Evolutionary conservation across 2,113 vertebrate genomes (phyloP), one percentile per base, ranked within the genome.

Genomic region (Chelonoidis abingdonii): DNA sequence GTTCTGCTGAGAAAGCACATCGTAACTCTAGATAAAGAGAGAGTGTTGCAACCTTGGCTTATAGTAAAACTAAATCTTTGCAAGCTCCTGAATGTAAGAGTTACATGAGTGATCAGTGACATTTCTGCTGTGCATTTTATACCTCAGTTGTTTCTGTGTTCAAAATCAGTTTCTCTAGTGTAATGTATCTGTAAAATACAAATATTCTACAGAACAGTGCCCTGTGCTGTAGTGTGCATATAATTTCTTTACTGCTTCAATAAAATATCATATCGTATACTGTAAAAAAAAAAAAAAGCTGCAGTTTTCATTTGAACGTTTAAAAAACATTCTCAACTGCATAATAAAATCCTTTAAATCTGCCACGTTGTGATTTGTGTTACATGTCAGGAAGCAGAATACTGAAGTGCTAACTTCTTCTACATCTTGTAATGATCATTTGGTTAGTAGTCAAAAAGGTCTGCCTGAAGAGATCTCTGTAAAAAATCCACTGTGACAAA

Each of bases 51-150:
- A 94, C 84, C n/a, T 84, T 91, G 54, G 50, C 65, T 93, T 35
- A 86, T 21, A 92, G 62, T 91, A 57, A 95, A 95, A 88, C 72
- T 82, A 80, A 94, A 79, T 95, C 93, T 96, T 94, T 89, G 41
- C 50, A 57, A 88, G n/a, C 35, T 91, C 80, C 90, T 92, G 94
- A 89, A 83, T 89, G 44, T 81, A 82, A 89, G 14, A 89, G 19
- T 89, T 91, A 16, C 90, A 96, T 84, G 94, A 93, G 89, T 92
- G 93, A 95, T 95, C 94, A 92, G 83, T 94, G 90, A 96, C 86
- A 96, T 96, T 97, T 97, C 92, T 94, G 57, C 89, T 95, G 92
- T 93, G 56, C 89, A 92, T 97, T 97, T 97, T 87, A 87, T 87
- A 93, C 62, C 78, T 91, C 35, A 87, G 93, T 94, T 5, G 0